A percentile compares a stretch with the other conserved stretches of the same genome.
Evolutionary conservation across 1,140 invertebrate genomes (phyloP).

Genomic region (Bombus polaris): DNA sequence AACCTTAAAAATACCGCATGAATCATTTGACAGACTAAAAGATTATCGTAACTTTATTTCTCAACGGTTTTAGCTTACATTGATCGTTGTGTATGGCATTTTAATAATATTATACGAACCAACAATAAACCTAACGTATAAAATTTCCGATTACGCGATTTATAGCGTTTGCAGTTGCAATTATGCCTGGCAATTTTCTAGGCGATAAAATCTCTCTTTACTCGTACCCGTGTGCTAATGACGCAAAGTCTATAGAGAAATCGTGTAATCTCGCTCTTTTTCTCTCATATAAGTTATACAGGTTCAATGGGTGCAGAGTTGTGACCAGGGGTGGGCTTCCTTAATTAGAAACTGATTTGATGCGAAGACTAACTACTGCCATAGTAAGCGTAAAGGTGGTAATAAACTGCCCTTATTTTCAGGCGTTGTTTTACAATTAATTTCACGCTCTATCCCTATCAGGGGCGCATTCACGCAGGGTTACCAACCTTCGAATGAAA

Average conservation of each 20-base stretch:
- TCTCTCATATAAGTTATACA: background rate
- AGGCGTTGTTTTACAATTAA: conserved; percentile 5
- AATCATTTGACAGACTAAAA: too few species aligned
- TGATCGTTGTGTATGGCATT: too few species aligned
- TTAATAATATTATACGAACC: background rate
- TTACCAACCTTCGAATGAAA: too few species aligned
- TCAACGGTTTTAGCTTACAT: background rate
- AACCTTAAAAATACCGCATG: too few species aligned
- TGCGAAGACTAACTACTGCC: conserved; percentile 44
- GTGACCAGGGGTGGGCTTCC: conserved; percentile 44
- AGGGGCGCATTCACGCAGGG: too few species aligned
- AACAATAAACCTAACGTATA: background rate
- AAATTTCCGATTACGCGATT: background rate
- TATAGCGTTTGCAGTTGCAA: background rate
- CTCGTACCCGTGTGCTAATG: conserved; percentile 15
- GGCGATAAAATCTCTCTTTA: background rate
- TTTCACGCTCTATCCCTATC: background rate
- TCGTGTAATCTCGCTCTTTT: conserved; percentile 15
- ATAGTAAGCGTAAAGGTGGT: conserved; percentile 36
- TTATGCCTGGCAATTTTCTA: background rate
- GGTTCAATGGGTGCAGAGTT: conserved; percentile 14
- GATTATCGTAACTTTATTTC: background rate
- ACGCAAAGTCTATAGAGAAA: background rate
- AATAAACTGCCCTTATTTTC: conserved; percentile 32
- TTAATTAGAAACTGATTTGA: conserved; percentile 54